Evolutionary conservation across 1,140 invertebrate genomes (phyloP), one percentile per base, ranked within the genome.

Genomic region (Lepidurus arcticus): DNA sequence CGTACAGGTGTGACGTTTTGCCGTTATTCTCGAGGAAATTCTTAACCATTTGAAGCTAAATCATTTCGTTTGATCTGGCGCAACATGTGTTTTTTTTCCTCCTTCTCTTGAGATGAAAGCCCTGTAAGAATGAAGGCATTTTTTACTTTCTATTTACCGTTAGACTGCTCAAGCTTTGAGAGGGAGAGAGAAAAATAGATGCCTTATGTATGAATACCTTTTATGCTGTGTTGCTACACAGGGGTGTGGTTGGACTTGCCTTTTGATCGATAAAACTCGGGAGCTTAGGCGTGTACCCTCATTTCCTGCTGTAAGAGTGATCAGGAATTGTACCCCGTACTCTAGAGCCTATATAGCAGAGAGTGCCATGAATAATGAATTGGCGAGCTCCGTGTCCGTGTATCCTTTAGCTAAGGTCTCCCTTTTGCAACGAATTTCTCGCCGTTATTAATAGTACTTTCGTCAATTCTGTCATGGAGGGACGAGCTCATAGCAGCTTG

Each of bases 251-350:
- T 65, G 53, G 34, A 34, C 9, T 65, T 65, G 53, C 53, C 53
- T 9, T 65, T 65, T 65, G 53, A 65, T 65, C 53, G 53, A 65
- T 65, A 65, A 65, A 65, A 65, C 53, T 65, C 53, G 53, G 53
- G 13, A 16, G 53, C 53, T n/a, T n/a, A 65, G 53, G 53, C 53
- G 53, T 65, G 53, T 21, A 65, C 53, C 53, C 53, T 65, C 53
- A 65, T 65, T 65, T 65, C 53, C 53, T 65, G 53, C 53, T n/a
- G 16, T 65, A 34, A 34, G 53, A 65, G 53, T 65, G 53, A 65
- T 65, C 53, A 13, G 5, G 21, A 7, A 65, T 65, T 47, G 13
- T 34, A 47, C 4, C 10, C 53, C 6, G 6, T 65, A 65, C 53
- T 7, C 13, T 7, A 21, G 16, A 21, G 1, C 8, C 16, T 13